A percentile compares a stretch with the other conserved stretches of the same genome.
phyloP scores from a whole-genome alignment of 2,888 invertebrate species.

The Drosophila pullipes region DNA sequence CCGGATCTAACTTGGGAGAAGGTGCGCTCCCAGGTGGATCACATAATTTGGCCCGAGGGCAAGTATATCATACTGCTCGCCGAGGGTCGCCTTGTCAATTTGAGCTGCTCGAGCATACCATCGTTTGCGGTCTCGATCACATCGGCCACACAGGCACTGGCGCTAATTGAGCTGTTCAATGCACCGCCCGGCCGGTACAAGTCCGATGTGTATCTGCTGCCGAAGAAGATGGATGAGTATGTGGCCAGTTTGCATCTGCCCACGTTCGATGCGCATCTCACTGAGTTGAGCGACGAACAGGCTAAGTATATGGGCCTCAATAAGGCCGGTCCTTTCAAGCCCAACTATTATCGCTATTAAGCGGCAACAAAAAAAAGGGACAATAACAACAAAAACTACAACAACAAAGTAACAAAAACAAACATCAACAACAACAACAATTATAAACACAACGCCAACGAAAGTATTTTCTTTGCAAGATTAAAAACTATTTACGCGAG shows the following conservation, averaged over 20 bases:
- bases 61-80: constrained; percentile 97
- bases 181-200: constrained; percentile 98
- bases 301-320: constrained; percentile 98
- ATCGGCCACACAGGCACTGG: constrained; percentile 98
- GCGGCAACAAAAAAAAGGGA: constrained; percentile 33
- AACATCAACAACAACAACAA: constrained; percentile 64
- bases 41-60: constrained; percentile 99
- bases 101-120: constrained; percentile 98
- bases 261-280: constrained; percentile 98
- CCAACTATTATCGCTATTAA: constrained; percentile 96
- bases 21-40: constrained; percentile 98
- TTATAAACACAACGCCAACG: constrained; percentile 75
- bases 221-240: constrained; percentile 99
- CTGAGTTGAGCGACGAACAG: constrained; percentile 97
- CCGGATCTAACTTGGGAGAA: constrained; percentile 99
- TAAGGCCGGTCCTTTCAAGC: constrained; percentile 99
- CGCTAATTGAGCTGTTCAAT: constrained; percentile 98
- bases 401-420: constrained; percentile 41
- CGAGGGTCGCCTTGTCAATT: constrained; percentile 97
- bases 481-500: constrained; percentile 68
- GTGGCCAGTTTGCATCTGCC: constrained; percentile 98
- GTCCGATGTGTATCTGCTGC: constrained; percentile 98
- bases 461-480: constrained; percentile 80
- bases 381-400: constrained; percentile 56
- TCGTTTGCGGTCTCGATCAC: constrained; percentile 99